Evolutionary conservation across 2,888 invertebrate genomes (phyloP), one percentile per base, ranked within the genome.

Genomic region (Tipula lateralis): DNA sequence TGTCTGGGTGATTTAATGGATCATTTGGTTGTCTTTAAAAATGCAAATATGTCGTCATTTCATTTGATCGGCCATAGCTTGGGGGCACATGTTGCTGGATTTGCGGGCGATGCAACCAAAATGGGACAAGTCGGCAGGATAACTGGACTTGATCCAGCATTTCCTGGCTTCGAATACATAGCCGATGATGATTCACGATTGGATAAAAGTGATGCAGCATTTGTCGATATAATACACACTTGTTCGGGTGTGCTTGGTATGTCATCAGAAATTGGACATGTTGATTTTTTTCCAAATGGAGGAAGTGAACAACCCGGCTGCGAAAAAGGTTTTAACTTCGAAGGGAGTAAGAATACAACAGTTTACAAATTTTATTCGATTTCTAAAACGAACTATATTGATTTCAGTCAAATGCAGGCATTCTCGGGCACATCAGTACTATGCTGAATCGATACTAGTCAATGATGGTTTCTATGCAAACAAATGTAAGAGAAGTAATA

Each of bases 141-240:
- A 3, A 94, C 94, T 84, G 94, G 94, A 1, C 86, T 93, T 86
- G 95, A 95, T 90, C 95, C 95, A 0, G 95, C 95, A 0, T 88
- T 92, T 24, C 94, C 94, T 0, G 90, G 92, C 4, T 94, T 94
- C 88, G 92, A 92, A 88, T 83, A 29, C 5, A 83, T n/a, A 1
- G 3, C 84, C 0, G 87, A 87, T 4, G 85, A 86, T 19, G 90
- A 90, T 83, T 90, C 91, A 84, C 90, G 91, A 84, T 89, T 95
- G 83, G 94, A 94, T 86, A 89, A 89, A 34, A 91, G 90, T 1
- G 95, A 95, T 88, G 95, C 95, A 0, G 89, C 91, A 29, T 95
- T 95, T 87, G 95, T 94, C 32, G 95, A 95, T 88, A 92, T 95
- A 0, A 93, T 95, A 84, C 95, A 96, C 87, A 94, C 94, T 0